Base-by-base conservation (phyloP, 1,140 invertebrate genomes). In the Bombus impatiens region DNA sequence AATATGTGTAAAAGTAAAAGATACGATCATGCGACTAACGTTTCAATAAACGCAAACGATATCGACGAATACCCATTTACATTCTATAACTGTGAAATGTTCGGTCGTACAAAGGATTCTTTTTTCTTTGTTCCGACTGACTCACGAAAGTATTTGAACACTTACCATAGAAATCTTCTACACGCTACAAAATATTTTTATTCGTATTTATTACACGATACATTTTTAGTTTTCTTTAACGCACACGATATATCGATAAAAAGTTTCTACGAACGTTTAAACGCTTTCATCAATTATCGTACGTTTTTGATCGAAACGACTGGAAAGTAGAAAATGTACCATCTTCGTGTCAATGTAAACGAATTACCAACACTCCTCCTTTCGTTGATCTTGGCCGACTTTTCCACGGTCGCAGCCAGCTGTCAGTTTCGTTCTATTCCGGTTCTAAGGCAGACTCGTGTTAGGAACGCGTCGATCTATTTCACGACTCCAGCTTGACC, bases 401-500 rank as follows among this genome's bases (percentile, higher is more conserved):
- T 87, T 62, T 47, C 42, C 32, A 8, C 47, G 25, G 4, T 22
- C 76, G 37, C 40, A 9, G n/a, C 42, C n/a, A 13, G 5, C 37
- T 3, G 22, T 12, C 65, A 40, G 9, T 35, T 35, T 12, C 67
- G 44, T 85, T 86, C 87, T 88, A 82, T 88, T 88, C 74, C 65
- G 53, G 82, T 89, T 37, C 82, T 87, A 87, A 84, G 62, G 62
- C 47, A 2, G 59, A 67, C 57, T 67, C 2, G n/a, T 6, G n/a
- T 85, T 67, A 70, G 71, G 72, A 82, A 65, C 32, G 78, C 74
- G 68, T 40, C n/a, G 12, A 47, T 76, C 79, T 76, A 72, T 70
- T 25, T 32, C 59, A 35, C 42, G 25, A 40, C 75, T 78, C 80
- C 86, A 91, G 88, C 90, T 90, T 92, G 91, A 92, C 90, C 91